phyloP scores from a whole-genome alignment of 2,888 invertebrate genomes.

The Pachycephus smyrnensis region DNA sequence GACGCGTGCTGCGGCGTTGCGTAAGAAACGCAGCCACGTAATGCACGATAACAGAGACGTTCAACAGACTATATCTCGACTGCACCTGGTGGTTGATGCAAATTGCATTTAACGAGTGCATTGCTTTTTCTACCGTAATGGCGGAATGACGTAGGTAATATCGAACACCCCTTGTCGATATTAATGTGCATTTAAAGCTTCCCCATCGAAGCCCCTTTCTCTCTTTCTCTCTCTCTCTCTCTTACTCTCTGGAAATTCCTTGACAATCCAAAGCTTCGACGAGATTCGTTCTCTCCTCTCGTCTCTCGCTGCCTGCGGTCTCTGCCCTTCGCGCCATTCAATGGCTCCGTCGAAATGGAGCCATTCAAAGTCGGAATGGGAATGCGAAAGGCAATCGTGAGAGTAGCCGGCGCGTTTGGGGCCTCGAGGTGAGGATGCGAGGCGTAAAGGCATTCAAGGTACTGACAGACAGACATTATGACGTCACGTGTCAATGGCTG shows the following conservation, averaged over 20 bases:
- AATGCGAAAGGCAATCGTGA: constrained; percentile 8
- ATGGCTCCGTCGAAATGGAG: constrained; percentile 2
- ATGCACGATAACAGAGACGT: no score
- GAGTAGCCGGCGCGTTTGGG: constrained; percentile 22
- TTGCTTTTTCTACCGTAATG: not conserved
- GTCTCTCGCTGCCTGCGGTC: not conserved
- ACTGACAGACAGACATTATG: constrained; percentile 22
- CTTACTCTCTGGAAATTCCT: no score
- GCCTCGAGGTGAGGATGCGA: not conserved
- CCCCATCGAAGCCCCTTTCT: not conserved
- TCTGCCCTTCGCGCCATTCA: constrained; percentile 1
- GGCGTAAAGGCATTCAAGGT: constrained; percentile 7
- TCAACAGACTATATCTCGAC: no score
- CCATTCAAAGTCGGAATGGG: constrained; percentile 22
- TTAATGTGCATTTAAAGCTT: not conserved
- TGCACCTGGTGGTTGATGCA: no score
- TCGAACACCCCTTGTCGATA: not conserved
- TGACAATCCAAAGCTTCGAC: not conserved
- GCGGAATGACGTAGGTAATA: no score
- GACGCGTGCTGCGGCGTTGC: no score
- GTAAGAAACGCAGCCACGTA: no score
- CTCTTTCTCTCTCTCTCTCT: no score
- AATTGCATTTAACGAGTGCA: not conserved
- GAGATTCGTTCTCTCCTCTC: constrained; percentile 9
- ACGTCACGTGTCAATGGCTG: constrained; percentile 26